Evolutionary conservation across 2,797 vertebrate species (phyloP), one percentile per base, ranked within the genome.

Genomic region (Tokudaia muenninki): DNA sequence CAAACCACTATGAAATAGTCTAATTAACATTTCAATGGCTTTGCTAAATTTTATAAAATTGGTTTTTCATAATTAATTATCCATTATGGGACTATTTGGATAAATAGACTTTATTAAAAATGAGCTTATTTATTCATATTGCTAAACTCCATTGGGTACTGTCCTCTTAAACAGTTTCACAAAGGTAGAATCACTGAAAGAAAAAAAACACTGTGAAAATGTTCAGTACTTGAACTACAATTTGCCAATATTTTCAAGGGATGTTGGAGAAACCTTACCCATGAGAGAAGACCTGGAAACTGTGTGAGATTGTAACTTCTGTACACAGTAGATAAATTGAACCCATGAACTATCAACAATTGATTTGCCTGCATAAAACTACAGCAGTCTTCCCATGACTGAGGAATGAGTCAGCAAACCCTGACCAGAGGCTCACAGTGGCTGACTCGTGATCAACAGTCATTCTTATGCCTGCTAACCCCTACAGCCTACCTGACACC

Each of bases 101-200:
- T 26, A 44, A 37, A 2, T 50, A 86, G 26, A 74, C 37, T 79
- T 72, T 87, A 87, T 81, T 95, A 80, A 63, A 77, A 94, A 87
- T 4, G 31, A 90, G n/a, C 8, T 52, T 52, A 81, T 47, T 95
- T 59, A 75, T 57, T 74, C 24, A 74, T 44, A 77, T 47, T 89
- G 16, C 34, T 80, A 95, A 95, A 22, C 50, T 57, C 44, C 31
- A 63, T 65, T 87, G 67, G 14, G 13, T 47, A 29, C 31, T 92
- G 1, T 12, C 75, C 47, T 94, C 24, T 63, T 9, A 72, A 70
- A 17, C 29, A 29, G 8, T 41, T 80, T 94, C 44, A 52, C 29
- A 57, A 83, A 92, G 34, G 34, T 47, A 84, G 16, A 74, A 82
- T 59, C 59, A 82, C 29, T 89, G 17, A 75, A 57, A 61, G 61